Evolutionary conservation across 2,888 invertebrate genomes (phyloP).

Genomic region (Napeogenes sylphis): DNA sequence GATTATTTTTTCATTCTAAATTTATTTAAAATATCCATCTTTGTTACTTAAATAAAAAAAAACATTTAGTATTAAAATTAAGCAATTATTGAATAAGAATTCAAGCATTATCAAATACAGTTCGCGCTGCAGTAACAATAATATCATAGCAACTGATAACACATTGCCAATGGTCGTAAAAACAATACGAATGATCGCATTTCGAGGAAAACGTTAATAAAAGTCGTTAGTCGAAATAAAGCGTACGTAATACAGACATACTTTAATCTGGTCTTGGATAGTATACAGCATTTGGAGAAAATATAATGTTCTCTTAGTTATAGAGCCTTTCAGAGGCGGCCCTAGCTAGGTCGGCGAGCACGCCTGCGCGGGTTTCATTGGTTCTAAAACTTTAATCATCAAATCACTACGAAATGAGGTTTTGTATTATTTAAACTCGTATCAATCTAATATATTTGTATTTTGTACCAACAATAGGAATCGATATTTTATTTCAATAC

Average conservation of each 20-base stretch:
- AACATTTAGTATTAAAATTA: too few relatives aligned
- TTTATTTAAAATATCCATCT: too few relatives aligned
- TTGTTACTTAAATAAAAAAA: too few relatives aligned
- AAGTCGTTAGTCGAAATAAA: constrained; percentile 46
- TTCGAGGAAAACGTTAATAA: constrained; percentile 51
- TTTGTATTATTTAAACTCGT: constrained; percentile 11
- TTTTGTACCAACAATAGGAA: too few relatives aligned
- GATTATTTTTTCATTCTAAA: too few relatives aligned
- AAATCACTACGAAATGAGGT: constrained; percentile 14
- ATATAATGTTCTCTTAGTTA: neutral
- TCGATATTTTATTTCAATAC: too few relatives aligned
- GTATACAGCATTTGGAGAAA: constrained; percentile 16
- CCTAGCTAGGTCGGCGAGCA: constrained; percentile 34
- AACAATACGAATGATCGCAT: constrained; percentile 43
- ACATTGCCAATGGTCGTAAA: constrained; percentile 36
- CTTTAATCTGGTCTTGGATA: constrained; percentile 16
- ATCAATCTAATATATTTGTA: too few relatives aligned
- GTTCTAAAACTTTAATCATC: constrained; percentile 17
- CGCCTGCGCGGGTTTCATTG: constrained; percentile 3
- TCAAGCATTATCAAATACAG: constrained; percentile 13
- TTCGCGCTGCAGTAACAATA: constrained; percentile 4
- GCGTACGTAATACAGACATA: constrained; percentile 31
- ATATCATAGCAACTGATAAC: constrained; percentile 23
- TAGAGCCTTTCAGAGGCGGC: constrained; percentile 29
- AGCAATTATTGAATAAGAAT: too few relatives aligned